Evolutionary conservation across 2,113 vertebrate species (phyloP).

Genomic region (Aix galericulata): DNA sequence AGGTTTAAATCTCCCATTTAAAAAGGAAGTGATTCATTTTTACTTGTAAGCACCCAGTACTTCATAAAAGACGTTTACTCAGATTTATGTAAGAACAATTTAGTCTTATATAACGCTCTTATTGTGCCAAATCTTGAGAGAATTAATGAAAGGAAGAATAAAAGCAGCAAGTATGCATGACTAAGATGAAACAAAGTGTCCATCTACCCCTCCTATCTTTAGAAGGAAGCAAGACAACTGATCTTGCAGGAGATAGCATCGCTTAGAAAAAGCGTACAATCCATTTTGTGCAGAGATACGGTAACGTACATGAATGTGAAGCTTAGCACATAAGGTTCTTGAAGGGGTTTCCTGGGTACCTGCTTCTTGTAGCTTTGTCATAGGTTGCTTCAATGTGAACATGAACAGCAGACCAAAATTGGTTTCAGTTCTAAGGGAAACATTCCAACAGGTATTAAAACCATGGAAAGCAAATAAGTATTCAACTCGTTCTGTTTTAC

Average conservation of each 20-base stretch:
- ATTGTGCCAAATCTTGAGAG: constrained; percentile 41
- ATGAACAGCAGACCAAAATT: not conserved
- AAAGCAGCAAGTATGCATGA: constrained; percentile 31
- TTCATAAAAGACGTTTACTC: constrained; percentile 43
- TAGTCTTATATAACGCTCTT: constrained; percentile 52
- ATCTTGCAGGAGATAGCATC: not conserved
- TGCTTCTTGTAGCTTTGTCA: not conserved
- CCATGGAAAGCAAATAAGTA: not conserved
- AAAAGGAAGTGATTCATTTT: constrained; percentile 66
- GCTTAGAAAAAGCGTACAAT: not conserved
- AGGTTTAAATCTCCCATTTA: constrained; percentile 26
- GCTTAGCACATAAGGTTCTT: not conserved
- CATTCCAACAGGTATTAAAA: not conserved
- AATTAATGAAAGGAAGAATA: constrained; percentile 45
- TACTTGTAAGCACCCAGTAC: constrained; percentile 28
- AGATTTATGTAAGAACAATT: constrained; percentile 58
- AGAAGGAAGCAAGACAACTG: not conserved
- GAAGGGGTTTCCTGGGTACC: not conserved
- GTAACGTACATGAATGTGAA: not conserved
- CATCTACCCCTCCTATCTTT: not conserved
- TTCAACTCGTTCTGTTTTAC: not conserved
- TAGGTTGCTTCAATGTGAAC: not conserved
- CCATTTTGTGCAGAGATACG: not conserved
- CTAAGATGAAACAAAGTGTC: constrained; percentile 18
- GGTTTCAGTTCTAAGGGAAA: not conserved